These are phyloP conservation scores for Calcarius lapponicus DNA, from an alignment of 2,797 vertebrate genomes.

Conservation along the genomic window DNA sequence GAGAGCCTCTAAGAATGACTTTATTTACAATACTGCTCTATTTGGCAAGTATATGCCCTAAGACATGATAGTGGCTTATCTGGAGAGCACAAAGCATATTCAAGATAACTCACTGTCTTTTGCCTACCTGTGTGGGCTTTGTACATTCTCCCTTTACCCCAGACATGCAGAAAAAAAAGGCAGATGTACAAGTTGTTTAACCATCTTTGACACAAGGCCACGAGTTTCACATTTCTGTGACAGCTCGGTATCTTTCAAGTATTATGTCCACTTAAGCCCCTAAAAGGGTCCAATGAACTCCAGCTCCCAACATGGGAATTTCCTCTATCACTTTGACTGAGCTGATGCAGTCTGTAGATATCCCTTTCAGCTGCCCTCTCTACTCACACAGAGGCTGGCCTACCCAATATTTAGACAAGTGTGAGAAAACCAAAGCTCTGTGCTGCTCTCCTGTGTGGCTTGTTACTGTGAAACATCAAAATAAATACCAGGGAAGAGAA, in stretches of 20 bases:
- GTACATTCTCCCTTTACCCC: background rate
- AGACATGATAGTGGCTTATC: background rate
- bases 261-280: background rate
- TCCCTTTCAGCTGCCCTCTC: background rate
- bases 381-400: background rate
- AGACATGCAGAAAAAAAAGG: background rate
- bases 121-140: background rate
- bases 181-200: background rate
- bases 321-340: background rate
- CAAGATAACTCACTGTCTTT: background rate
- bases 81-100: background rate
- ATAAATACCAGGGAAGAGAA: background rate
- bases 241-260: background rate
- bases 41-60: background rate
- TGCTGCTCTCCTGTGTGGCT: background rate
- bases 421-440: background rate
- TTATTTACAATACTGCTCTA: too few relatives aligned
- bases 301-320: background rate
- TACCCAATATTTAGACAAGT: background rate
- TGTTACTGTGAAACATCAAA: background rate
- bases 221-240: background rate
- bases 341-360: background rate
- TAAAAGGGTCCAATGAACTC: background rate
- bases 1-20: background rate
- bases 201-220: background rate